Base-by-base conservation (phyloP, 2,113 vertebrate species). In the Rhinopithecus roxellana region DNA sequence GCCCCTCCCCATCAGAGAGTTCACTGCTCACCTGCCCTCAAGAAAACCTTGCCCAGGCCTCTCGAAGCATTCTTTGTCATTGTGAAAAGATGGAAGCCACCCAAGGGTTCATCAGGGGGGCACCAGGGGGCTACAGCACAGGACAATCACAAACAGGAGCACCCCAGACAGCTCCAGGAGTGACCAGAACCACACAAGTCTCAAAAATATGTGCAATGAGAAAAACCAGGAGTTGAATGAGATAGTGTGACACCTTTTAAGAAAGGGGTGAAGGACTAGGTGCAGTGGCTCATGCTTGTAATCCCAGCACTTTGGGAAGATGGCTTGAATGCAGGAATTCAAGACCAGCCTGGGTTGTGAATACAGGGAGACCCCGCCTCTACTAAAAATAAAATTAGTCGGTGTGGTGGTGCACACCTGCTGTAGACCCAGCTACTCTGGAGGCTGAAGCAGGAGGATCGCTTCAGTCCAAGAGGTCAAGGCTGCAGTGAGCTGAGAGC, bases 1-100 rank as follows among this genome's bases (percentile, higher is more conserved):
- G 38, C 0, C 6, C 6, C 61, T 57, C 22, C 13, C 43, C 0
- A 1, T 48, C 77, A 23, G 45, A 7, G 25, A 69, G 59, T 18
- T 48, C 87, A 13, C 40, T n/a, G 23, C 74, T 92, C 23, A 69
- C n/a, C 82, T 45, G 72, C n/a, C 94, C 78, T 81, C 55, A 20
- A 70, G 84, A 90, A 80, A 75, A 32, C 11, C 11, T 5, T 48
- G 35, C 61, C 23, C 27, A 35, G 64, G 16, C 64, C 64, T 14
- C 72, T 38, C 9, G 40, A 9, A 52, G 64, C 6, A 1, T 5
- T 43, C 17, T 52, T 74, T 13, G 25, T 74, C 27, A 77, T 2
- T 92, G 59, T 74, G 79, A 52, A 91, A 81, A 67, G 1, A 50
- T 61, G 48, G 55, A 84, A 88, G 85, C 23, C 18, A 30, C 67